These are phyloP conservation scores for Brachyptera putata DNA, from an alignment of 2,888 invertebrate species.

Conservation along the genomic window DNA sequence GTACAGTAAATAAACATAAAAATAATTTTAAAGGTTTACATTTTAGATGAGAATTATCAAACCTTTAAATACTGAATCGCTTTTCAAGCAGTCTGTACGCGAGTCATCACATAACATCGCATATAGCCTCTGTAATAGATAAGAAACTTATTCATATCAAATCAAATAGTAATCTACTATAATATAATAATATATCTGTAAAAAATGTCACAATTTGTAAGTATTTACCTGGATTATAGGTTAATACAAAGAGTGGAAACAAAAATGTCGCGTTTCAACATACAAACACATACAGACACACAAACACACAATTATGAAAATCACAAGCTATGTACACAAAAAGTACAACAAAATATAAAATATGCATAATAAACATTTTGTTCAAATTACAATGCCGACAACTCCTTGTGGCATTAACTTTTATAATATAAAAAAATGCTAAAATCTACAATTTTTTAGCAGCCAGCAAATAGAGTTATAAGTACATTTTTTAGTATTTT, in stretches of 20 bases:
- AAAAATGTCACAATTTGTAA: background rate
- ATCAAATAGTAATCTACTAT: background rate
- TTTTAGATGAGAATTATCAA: too few species aligned
- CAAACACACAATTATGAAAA: conserved; percentile 10
- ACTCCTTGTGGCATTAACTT: background rate
- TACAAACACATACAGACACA: background rate
- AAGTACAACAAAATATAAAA: conserved; percentile 21
- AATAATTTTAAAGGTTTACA: too few species aligned
- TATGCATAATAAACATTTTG: conserved; percentile 15
- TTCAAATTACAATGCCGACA: background rate
- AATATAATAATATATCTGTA: background rate
- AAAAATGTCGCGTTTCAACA: too few species aligned
- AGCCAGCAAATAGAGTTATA: conserved; percentile 4
- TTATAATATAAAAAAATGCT: conserved; percentile 6
- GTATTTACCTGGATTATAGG: too few species aligned
- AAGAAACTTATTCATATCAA: background rate
- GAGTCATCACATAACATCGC: conserved; percentile 24
- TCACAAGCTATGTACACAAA: conserved; percentile 19
- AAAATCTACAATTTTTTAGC: background rate
- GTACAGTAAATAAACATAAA: too few species aligned
- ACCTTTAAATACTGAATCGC: too few species aligned
- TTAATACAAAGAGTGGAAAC: too few species aligned
- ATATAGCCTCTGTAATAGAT: background rate
- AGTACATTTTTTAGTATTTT: conserved; percentile 13
- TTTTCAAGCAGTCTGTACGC: background rate